Base-by-base conservation (phyloP, 1,140 invertebrate genomes). In the Argopecten irradians region DNA sequence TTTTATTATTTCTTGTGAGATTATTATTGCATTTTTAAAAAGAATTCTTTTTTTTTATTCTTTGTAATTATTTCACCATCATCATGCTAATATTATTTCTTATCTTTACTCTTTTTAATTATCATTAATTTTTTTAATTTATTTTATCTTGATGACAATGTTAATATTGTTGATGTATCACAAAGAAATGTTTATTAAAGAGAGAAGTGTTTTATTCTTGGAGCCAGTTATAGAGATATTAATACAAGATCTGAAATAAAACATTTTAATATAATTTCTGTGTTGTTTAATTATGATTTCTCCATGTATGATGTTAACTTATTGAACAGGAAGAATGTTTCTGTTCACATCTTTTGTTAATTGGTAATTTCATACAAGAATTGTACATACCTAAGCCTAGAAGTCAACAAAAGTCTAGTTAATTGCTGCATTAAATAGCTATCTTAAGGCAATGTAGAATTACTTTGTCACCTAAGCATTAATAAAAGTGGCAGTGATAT, bases 61-160 rank as follows among this genome's bases (percentile, higher is more conserved):
- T 36, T 84, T 39, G 36, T 84, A 84, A 35, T 35, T 84, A 84
- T 1, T 84, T 84, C 83, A 84, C 36, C 83, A 36, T 13, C 36
- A 34, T 84, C 34, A 84, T 36, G 34, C 83, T 36, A 84, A 39
- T 84, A 84, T 39, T 35, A 33, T 36, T 84, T 39, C 36, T 84
- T 39, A 84, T 84, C 83, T 36, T 84, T 39, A 84, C 34, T 39
- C 34, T 84, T 39, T 84, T 35, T 84, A 84, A 84, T 36, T 36
- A 84, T 84, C n/a, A 28, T 84, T 19, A 84, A n/a, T n/a, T 28
- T 71, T 71, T 71, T 71, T 71, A 71, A 84, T 35, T 84, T 84
- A 84, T 35, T 36, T 35, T 39, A 84, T 84, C 83, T 36, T 84
- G 36, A 84, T 35, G n/a, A 84, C 11, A 84, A 22, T 35, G 36